Percentiles rank a stretch among this genome's conserved stretches.
These are phyloP conservation scores for Synanthedon tipuliformis DNA, from an alignment of 2,888 invertebrate species.

Conservation along the genomic window DNA sequence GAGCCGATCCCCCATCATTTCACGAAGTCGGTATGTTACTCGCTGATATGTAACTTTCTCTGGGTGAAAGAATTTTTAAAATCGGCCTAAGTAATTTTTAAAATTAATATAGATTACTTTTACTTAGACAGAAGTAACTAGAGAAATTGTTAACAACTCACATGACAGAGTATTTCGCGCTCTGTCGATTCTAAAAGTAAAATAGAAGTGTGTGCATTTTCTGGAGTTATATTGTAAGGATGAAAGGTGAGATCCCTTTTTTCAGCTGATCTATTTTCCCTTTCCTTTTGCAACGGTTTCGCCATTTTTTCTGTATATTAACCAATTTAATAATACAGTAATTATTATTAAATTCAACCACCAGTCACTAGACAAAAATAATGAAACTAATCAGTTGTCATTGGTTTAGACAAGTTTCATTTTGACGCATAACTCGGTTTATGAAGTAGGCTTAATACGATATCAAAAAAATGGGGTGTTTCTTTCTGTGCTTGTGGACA, in stretches of 20 bases:
- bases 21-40: too few relatives aligned
- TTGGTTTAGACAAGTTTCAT: too few relatives aligned
- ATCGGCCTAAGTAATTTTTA: too few relatives aligned
- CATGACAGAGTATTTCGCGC: slow-evolving; percentile 58
- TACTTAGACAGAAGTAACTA: background rate
- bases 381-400: too few relatives aligned
- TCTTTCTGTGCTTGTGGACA: too few relatives aligned
- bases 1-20: too few relatives aligned
- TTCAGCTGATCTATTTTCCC: slow-evolving; percentile 55
- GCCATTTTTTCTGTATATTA: slow-evolving; percentile 15
- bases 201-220: slow-evolving; percentile 57
- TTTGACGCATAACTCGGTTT: too few relatives aligned
- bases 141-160: slow-evolving; percentile 9
- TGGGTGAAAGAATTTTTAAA: too few relatives aligned
- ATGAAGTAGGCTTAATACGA: too few relatives aligned
- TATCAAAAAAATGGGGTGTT: too few relatives aligned
- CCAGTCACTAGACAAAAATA: background rate
- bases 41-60: too few relatives aligned
- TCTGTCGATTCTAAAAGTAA: slow-evolving; percentile 49
- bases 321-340: background rate
- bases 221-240: slow-evolving; percentile 48
- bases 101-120: background rate
- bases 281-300: slow-evolving; percentile 52
- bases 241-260: slow-evolving; percentile 55
- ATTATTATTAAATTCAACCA: background rate